phyloP scores from a whole-genome alignment of 2,888 invertebrate genomes.

The Cephus sareptanus region DNA sequence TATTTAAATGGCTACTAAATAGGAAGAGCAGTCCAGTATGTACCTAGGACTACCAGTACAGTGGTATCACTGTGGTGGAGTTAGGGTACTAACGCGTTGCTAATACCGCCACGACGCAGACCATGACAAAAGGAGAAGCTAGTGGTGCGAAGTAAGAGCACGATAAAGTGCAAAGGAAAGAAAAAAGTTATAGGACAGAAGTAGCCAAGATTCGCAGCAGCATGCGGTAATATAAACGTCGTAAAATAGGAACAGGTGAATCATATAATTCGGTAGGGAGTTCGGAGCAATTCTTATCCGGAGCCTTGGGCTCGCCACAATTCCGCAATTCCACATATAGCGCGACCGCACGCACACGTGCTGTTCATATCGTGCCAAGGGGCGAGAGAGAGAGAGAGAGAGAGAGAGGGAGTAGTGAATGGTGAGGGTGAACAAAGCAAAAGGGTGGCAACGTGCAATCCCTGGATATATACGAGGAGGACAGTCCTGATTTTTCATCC shows the following conservation, averaged over 20 bases:
- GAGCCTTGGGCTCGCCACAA: slow-evolving; percentile 13
- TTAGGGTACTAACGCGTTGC: background rate
- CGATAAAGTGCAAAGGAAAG: slow-evolving; percentile 34
- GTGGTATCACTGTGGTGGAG: background rate
- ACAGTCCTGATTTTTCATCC: background rate
- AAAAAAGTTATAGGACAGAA: slow-evolving; percentile 29
- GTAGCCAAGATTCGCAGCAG: slow-evolving; percentile 53
- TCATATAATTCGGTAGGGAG: slow-evolving; percentile 61
- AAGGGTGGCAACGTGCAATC: background rate
- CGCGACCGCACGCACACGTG: slow-evolving; percentile 49
- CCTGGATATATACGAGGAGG: background rate
- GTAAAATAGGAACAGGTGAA: slow-evolving; percentile 66
- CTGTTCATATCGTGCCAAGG: slow-evolving; percentile 48
- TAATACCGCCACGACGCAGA: background rate
- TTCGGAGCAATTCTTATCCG: slow-evolving; percentile 53
- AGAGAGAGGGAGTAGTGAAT: background rate
- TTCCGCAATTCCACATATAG: slow-evolving; percentile 39
- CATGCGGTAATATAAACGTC: slow-evolving; percentile 62
- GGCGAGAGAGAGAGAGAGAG: background rate
- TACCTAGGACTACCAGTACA: background rate
- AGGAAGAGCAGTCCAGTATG: background rate
- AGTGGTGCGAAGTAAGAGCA: slow-evolving; percentile 7
- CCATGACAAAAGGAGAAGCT: background rate
- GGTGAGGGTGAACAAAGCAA: background rate
- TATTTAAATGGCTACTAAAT: background rate